A percentile compares a stretch with the other conserved stretches of the same genome.
Evolutionary conservation across 2,888 invertebrate genomes (phyloP).

Genomic region (Noctua janthe): DNA sequence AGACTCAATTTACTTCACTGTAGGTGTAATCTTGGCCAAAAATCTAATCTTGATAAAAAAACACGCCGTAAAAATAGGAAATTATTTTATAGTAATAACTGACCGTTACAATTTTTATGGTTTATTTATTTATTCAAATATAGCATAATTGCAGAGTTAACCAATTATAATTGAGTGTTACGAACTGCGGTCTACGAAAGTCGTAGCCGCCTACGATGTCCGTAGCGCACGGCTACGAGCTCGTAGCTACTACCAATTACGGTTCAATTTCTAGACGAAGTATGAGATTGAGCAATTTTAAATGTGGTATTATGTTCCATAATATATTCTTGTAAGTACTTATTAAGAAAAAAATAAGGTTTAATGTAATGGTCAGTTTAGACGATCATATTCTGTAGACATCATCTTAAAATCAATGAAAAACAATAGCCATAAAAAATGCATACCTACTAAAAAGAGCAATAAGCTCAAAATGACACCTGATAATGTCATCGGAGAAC

Average conservation of each 20-base stretch:
- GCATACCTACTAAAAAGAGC: background rate
- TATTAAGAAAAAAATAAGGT: background rate
- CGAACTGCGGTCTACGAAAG: constrained; percentile 22
- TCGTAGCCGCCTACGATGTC: constrained; percentile 45
- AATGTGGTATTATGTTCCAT: background rate
- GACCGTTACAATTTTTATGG: background rate
- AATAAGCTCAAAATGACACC: constrained; percentile 26
- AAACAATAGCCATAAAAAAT: constrained; percentile 5
- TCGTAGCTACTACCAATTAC: constrained; percentile 20
- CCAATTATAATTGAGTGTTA: constrained; percentile 7
- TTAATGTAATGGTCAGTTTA: background rate
- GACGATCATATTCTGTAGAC: background rate
- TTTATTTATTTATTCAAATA: constrained; percentile 14
- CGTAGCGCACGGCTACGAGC: constrained; percentile 48
- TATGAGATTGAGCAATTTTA: constrained; percentile 21
- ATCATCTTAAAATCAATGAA: background rate
- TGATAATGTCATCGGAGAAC: constrained; percentile 28
- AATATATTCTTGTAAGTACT: background rate
- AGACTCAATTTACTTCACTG: constrained; percentile 11
- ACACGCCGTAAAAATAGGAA: background rate
- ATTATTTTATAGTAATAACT: constrained; percentile 2
- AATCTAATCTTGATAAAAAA: constrained; percentile 34
- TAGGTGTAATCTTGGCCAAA: constrained; percentile 3
- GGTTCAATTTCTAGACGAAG: constrained; percentile 19
- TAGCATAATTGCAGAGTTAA: background rate